phyloP scores from a whole-genome alignment of 2,797 vertebrate genomes.

The Anableps anableps region DNA sequence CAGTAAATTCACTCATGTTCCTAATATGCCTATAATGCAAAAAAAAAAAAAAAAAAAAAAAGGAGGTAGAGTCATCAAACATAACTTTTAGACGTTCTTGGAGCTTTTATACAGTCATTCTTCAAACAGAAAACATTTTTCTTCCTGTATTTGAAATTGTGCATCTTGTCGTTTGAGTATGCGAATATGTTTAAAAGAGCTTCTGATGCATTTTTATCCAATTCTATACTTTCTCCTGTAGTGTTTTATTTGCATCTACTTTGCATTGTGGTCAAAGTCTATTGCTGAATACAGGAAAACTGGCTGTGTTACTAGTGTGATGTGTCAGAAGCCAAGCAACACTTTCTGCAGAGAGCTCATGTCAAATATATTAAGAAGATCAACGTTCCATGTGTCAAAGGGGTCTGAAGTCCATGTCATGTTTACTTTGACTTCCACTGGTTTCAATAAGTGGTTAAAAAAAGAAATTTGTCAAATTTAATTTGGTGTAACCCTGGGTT shows the following conservation, averaged over 20 bases:
- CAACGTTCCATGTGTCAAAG: constrained; percentile 11
- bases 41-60: neutral
- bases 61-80: neutral
- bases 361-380: constrained; percentile 31
- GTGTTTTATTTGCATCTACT: constrained; percentile 18
- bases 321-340: constrained; percentile 28
- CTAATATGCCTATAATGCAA: neutral
- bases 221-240: constrained; percentile 3
- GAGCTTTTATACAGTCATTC: neutral
- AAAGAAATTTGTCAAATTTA: constrained; percentile 8
- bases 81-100: neutral
- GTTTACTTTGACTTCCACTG: constrained; percentile 40
- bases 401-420: constrained; percentile 12
- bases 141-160: constrained; percentile 42
- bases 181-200: constrained; percentile 38
- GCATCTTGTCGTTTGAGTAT: constrained; percentile 29
- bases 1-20: neutral
- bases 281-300: constrained; percentile 25
- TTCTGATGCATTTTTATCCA: constrained; percentile 41
- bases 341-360: neutral
- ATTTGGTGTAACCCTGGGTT: constrained; percentile 28
- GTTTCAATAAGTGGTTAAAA: constrained; percentile 13
- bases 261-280: constrained; percentile 16
- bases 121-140: constrained; percentile 7
- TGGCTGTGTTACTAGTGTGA: constrained; percentile 4